A percentile compares a stretch with the other conserved stretches of the same genome.
phyloP scores from a whole-genome alignment of 2,888 invertebrate genomes.

The Prosapia bicincta region DNA sequence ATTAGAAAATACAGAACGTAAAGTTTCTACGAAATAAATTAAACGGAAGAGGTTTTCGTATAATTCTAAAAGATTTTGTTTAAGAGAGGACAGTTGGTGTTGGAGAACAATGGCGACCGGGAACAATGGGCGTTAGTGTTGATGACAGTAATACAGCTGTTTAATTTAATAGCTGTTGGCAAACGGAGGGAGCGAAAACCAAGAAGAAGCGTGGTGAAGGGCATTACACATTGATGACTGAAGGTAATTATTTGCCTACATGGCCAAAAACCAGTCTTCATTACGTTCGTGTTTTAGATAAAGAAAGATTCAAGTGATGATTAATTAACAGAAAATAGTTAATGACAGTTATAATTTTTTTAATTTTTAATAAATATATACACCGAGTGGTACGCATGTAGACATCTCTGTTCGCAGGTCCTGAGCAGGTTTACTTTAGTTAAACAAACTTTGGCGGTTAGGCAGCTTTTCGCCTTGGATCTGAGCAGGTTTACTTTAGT shows the following conservation, averaged over 20 bases:
- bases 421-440: too few relatives aligned
- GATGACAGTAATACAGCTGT: not conserved
- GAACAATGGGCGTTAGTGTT: not conserved
- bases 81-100: not conserved
- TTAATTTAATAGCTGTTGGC: slow-evolving; percentile 2
- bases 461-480: too few relatives aligned
- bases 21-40: not conserved
- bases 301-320: too few relatives aligned
- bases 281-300: too few relatives aligned
- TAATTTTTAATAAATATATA: too few relatives aligned
- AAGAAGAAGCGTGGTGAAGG: not conserved
- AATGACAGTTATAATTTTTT: too few relatives aligned
- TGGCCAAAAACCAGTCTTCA: not conserved
- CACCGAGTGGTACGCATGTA: too few relatives aligned
- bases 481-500: too few relatives aligned
- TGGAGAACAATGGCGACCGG: not conserved
- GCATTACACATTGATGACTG: not conserved
- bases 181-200: not conserved
- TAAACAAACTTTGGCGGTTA: too few relatives aligned
- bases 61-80: not conserved
- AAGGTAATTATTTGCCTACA: not conserved
- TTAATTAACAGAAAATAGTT: too few relatives aligned
- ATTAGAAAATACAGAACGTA: not conserved
- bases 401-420: too few relatives aligned
- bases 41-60: not conserved